phyloP scores from a whole-genome alignment of 2,888 invertebrate genomes.

The Choreutis nemorana region DNA sequence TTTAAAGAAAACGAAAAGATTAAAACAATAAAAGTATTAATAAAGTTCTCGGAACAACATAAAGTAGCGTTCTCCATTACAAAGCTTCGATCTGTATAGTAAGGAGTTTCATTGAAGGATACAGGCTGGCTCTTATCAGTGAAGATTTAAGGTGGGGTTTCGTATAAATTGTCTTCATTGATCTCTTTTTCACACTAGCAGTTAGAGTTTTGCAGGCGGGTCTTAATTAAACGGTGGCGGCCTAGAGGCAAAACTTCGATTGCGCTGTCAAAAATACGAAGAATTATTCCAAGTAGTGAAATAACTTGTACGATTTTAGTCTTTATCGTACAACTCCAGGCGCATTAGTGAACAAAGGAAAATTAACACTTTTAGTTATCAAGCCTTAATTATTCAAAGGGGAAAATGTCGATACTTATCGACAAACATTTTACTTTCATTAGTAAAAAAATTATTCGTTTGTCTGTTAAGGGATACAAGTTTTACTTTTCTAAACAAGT shows the following conservation, averaged over 20 bases:
- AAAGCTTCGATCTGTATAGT: conserved; percentile 35
- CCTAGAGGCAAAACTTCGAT: conserved; percentile 63
- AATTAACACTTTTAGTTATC: no score
- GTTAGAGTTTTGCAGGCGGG: conserved; percentile 36
- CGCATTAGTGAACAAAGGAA: conserved; percentile 61
- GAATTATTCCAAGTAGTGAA: conserved; percentile 60
- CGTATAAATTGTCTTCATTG: no score
- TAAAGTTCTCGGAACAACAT: conserved; percentile 21
- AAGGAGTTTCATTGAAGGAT: no score
- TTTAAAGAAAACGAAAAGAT: conserved; percentile 1
- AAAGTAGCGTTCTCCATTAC: conserved; percentile 23
- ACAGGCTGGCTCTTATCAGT: no score
- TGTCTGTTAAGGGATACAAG: no score
- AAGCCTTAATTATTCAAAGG: no score
- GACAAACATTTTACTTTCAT: no score
- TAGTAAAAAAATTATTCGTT: no score
- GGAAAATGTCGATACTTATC: no score
- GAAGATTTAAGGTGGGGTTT: no score
- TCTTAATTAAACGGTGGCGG: conserved; percentile 57
- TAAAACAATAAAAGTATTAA: conserved; percentile 9
- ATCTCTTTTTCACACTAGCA: no score
- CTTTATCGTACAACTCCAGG: conserved; percentile 61
- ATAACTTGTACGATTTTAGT: conserved; percentile 62
- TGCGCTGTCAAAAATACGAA: conserved; percentile 66
- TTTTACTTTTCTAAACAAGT: no score